These are phyloP conservation scores for Drosophila meridiana DNA, from an alignment of 2,888 invertebrate species.

Conservation along the genomic window DNA sequence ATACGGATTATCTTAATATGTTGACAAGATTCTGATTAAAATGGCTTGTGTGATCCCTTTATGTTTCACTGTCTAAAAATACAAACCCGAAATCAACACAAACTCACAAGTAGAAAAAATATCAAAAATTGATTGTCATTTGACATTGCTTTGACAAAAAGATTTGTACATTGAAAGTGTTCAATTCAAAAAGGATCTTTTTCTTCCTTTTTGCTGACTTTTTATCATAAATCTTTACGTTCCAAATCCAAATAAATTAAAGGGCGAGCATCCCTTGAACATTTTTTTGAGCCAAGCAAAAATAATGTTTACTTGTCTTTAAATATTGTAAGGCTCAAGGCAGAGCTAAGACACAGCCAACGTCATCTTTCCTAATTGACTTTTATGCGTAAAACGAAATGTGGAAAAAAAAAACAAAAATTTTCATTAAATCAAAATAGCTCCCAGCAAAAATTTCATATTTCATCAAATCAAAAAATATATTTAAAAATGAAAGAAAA, in stretches of 20 bases:
- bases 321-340: slow-evolving; percentile 8
- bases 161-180: neutral
- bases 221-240: neutral
- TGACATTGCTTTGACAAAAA: slow-evolving; percentile 14
- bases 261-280: neutral
- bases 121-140: slow-evolving; percentile 38
- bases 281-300: neutral
- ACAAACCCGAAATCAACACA: slow-evolving; percentile 15
- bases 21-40: slow-evolving; percentile 79
- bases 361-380: slow-evolving; percentile 33
- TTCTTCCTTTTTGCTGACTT: neutral
- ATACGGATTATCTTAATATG: slow-evolving; percentile 80
- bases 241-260: neutral
- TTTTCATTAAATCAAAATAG: slow-evolving; percentile 49
- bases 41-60: slow-evolving; percentile 32
- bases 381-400: slow-evolving; percentile 20
- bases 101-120: slow-evolving; percentile 15
- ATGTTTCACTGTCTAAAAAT: slow-evolving; percentile 22
- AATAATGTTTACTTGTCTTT: slow-evolving; percentile 16
- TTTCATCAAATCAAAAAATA: slow-evolving; percentile 17
- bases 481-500: neutral
- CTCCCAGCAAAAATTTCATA: slow-evolving; percentile 33
- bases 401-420: slow-evolving; percentile 16
- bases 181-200: slow-evolving; percentile 3
- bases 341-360: slow-evolving; percentile 6